These are phyloP conservation scores for Dorcus parallelipipedus DNA, from an alignment of 2,888 invertebrate species.

Conservation along the genomic window DNA sequence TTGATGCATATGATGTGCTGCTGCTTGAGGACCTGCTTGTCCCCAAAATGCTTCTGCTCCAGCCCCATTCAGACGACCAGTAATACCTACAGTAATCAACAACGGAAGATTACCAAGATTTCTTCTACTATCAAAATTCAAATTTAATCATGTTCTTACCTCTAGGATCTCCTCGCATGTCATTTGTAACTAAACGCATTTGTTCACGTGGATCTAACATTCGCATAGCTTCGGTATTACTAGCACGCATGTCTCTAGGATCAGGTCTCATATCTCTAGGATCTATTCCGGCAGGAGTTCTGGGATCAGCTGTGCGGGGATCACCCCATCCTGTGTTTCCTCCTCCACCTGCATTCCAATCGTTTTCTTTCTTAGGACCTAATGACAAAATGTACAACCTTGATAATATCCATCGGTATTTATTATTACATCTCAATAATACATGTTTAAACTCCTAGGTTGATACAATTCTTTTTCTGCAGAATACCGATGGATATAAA, in stretches of 20 bases:
- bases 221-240: constrained; percentile 52
- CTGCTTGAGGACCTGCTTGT: constrained; percentile 52
- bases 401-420: background rate
- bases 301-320: constrained; percentile 49
- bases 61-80: constrained; percentile 77
- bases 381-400: constrained; percentile 6
- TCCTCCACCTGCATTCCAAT: constrained; percentile 48
- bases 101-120: too few relatives aligned
- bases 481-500: too few relatives aligned
- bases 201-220: constrained; percentile 54
- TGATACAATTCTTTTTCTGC: background rate
- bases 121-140: background rate
- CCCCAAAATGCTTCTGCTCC: constrained; percentile 74
- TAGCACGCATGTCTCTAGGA: constrained; percentile 57
- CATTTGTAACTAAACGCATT: constrained; percentile 58
- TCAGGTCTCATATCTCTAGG: constrained; percentile 60
- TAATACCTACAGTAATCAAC: constrained; percentile 52
- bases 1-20: constrained; percentile 51
- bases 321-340: constrained; percentile 50
- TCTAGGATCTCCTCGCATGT: constrained; percentile 67
- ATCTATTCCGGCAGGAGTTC: constrained; percentile 46
- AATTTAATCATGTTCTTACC: constrained; percentile 46
- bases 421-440: background rate
- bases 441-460: background rate
- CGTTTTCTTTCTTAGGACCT: constrained; percentile 52